Evolutionary conservation across 2,888 invertebrate species (phyloP).

Genomic region (Beris morrisii): DNA sequence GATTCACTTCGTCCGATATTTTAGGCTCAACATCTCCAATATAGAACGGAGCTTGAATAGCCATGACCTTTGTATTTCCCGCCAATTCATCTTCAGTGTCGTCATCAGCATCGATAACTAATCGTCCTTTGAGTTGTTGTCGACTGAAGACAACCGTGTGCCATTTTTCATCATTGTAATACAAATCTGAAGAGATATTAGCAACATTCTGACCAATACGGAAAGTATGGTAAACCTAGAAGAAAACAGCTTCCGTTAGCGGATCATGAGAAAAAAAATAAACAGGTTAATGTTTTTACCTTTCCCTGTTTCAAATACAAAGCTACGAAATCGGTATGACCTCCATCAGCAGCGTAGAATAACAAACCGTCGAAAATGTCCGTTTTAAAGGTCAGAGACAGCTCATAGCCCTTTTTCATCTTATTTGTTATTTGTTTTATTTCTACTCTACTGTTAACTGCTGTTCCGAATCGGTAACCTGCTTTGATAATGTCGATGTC

Average conservation of each 20-base stretch:
- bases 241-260: constrained; percentile 13
- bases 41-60: constrained; percentile 72
- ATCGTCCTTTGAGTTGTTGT: constrained; percentile 63
- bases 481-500: constrained; percentile 52
- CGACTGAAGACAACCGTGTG: constrained; percentile 73
- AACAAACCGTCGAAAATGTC: constrained; percentile 75
- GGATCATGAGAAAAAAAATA: constrained; percentile 35
- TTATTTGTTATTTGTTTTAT: constrained; percentile 65
- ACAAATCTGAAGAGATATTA: constrained; percentile 60
- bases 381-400: constrained; percentile 75
- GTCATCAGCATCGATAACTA: constrained; percentile 60
- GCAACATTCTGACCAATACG: constrained; percentile 65
- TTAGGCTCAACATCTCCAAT: constrained; percentile 73
- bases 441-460: constrained; percentile 72
- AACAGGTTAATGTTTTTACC: constrained; percentile 56
- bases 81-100: constrained; percentile 51
- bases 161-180: constrained; percentile 77
- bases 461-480: constrained; percentile 57
- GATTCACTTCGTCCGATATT: constrained; percentile 55
- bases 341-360: constrained; percentile 74
- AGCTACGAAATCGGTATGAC: constrained; percentile 70
- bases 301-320: constrained; percentile 74
- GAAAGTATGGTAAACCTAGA: constrained; percentile 67
- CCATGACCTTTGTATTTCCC: constrained; percentile 55
- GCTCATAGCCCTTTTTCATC: constrained; percentile 69